Evolutionary conservation across 2,888 invertebrate genomes (phyloP).

Genomic region (Dicroscelio sp.): DNA sequence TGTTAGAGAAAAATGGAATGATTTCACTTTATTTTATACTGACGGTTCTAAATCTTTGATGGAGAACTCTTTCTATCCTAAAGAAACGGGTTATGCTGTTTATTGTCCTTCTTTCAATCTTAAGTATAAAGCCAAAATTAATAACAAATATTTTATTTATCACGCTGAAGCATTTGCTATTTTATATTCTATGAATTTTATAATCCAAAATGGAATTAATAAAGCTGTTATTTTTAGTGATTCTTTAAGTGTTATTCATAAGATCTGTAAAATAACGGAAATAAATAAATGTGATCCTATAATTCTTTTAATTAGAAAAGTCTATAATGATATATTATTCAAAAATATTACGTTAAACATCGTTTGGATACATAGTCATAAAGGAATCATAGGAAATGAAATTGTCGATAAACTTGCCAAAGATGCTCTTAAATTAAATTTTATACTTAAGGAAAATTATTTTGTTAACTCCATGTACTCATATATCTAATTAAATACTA

Average conservation of each 20-base stretch:
- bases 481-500: too few species aligned
- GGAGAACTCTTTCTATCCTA: neutral
- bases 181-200: neutral
- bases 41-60: neutral
- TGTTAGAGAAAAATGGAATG: neutral
- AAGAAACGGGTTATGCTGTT: neutral
- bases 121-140: neutral
- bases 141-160: too few species aligned
- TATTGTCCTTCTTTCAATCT: neutral
- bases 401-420: neutral
- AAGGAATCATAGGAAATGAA: neutral
- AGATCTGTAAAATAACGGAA: neutral
- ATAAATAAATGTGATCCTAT: neutral
- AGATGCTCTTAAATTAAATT: neutral
- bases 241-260: neutral
- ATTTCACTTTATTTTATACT: neutral
- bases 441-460: neutral
- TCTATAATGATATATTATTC: neutral
- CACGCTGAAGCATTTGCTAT: conserved; percentile 2
- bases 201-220: neutral
- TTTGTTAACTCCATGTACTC: neutral
- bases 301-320: neutral
- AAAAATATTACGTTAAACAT: neutral
- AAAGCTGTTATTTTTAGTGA: neutral
- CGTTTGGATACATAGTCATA: neutral